Evolutionary conservation across 2,113 vertebrate genomes (phyloP).

Genomic region (Xiphorhynchus elegans): DNA sequence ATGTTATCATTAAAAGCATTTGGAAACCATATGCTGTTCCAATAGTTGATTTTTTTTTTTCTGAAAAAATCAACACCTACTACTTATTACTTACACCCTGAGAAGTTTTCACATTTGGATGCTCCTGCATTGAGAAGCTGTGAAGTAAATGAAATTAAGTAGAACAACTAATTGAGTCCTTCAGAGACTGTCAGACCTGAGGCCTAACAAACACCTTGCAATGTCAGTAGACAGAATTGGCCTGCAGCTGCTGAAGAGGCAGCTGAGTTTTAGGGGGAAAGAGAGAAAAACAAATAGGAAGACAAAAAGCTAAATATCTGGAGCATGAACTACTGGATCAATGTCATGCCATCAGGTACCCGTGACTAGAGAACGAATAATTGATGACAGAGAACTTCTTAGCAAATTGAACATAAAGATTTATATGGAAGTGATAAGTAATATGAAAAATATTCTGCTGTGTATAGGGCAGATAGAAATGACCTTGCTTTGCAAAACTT

Average conservation of each 20-base stretch:
- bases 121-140: conserved; percentile 11
- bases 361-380: background rate
- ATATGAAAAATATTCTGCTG: background rate
- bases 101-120: background rate
- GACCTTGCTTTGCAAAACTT: background rate
- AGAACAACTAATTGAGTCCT: conserved; percentile 10
- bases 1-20: background rate
- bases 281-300: background rate
- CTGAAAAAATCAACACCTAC: background rate
- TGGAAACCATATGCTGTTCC: background rate
- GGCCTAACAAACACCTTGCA: background rate
- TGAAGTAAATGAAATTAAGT: conserved; percentile 22
- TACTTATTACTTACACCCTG: background rate
- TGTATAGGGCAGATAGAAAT: background rate
- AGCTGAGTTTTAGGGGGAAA: background rate
- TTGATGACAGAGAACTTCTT: background rate
- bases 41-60: background rate
- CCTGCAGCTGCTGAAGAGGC: background rate
- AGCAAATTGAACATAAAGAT: background rate
- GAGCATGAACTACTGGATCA: background rate
- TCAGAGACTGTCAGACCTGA: background rate
- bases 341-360: background rate
- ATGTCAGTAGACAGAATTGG: background rate
- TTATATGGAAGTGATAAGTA: background rate
- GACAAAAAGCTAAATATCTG: background rate